Base-by-base conservation (phyloP, 2,797 vertebrate genomes). In the Melanotaenia boesemani region DNA sequence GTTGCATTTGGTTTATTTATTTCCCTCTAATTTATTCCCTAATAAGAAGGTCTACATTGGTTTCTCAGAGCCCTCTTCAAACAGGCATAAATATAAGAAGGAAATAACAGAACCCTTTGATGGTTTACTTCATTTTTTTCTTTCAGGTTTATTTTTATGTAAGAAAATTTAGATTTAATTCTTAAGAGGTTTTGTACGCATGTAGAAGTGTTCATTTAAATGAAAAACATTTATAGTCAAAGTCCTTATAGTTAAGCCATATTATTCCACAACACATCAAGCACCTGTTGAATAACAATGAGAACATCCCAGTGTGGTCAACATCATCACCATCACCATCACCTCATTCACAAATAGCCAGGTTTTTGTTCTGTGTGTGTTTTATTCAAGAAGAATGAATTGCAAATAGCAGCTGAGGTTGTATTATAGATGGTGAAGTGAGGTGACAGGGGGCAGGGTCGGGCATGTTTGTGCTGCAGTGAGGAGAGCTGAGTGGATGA, bases 381-480 rank as follows among this genome's bases (percentile, higher is more conserved):
- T 56, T 70, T 48, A 28, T 63, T 61, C 20, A 28, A 67, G 41
- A 61, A 67, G 55, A 41, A 62, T 69, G 77, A 80, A 81, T 72
- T 81, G 68, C 69, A 89, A 86, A 84, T 67, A 4, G 46, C 63
- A 24, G 60, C 57, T 58, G 70, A 70, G 69, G 61, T 52, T 2
- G 55, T 39, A 6, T 66, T 74, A 16, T 22, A 82, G 72, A 81
- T 0, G 68, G 48, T 46, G 77, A 81, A 41, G 71, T 6, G 73
- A 79, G 60, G 62, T 34, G 68, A 79, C 48, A 28, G n/a, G 54
- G 64, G 41, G 67, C 48, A 62, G 54, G 32, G n/a, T 62, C 55
- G 5, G 18, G 58, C 28, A 15, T 8, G 70, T 72, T 64, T 34
- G 37, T 79, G 71, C 63, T 48, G 73, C 68, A 67, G 79, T 0